phyloP scores from a whole-genome alignment of 1,140 invertebrate genomes.

The Anastrepha ludens region DNA sequence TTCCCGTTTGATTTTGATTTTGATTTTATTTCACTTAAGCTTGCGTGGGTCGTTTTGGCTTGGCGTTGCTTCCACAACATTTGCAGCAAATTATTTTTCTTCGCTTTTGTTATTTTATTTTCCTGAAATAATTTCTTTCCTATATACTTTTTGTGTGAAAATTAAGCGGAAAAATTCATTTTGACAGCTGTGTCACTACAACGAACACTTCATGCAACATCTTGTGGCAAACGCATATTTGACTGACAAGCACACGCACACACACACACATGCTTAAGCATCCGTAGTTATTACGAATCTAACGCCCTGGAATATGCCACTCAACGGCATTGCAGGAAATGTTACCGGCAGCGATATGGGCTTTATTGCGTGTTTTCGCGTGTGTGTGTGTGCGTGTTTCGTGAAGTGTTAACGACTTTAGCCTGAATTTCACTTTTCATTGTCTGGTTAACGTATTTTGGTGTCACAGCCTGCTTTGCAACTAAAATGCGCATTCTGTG shows the following conservation, averaged over 20 bases:
- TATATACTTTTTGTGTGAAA: not conserved
- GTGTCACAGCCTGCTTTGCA: not conserved
- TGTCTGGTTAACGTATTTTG: not conserved
- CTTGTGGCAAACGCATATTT: not conserved
- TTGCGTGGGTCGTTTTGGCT: not conserved
- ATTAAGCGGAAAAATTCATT: conserved; percentile 8
- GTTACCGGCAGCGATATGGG: not conserved
- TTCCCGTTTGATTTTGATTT: not conserved
- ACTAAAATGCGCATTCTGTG: too few species aligned
- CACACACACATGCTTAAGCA: not conserved
- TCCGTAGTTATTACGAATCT: not conserved
- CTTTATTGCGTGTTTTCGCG: not conserved
- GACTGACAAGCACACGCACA: not conserved
- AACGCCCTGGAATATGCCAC: not conserved
- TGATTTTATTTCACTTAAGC: not conserved
- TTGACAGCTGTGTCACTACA: not conserved
- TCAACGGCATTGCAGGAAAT: conserved; percentile 13
- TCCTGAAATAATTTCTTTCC: not conserved
- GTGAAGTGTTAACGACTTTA: conserved; percentile 40
- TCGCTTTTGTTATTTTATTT: not conserved
- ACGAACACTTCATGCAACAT: not conserved
- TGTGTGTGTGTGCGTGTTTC: not conserved
- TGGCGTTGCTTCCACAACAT: not conserved
- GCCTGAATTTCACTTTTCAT: conserved; percentile 48
- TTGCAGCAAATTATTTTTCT: not conserved